phyloP scores from a whole-genome alignment of 2,888 invertebrate genomes.

The Cremastinae sp. region DNA sequence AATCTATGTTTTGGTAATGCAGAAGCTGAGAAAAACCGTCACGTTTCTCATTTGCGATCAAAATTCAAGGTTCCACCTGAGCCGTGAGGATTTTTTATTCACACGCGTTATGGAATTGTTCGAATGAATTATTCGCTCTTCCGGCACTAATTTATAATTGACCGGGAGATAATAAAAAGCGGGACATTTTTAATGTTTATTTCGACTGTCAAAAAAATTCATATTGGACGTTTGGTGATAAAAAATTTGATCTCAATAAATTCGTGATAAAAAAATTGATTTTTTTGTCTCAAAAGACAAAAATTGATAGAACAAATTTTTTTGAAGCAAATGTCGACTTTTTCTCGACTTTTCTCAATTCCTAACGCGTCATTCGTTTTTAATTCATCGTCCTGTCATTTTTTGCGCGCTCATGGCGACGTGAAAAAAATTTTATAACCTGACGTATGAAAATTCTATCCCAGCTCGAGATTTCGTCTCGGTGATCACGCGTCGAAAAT shows the following conservation, averaged over 20 bases:
- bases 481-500: constrained; percentile 28
- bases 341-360: constrained; percentile 36
- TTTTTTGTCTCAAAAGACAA: too few species aligned
- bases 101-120: constrained; percentile 14
- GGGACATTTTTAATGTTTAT: neutral
- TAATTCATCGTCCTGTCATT: constrained; percentile 4
- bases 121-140: constrained; percentile 29
- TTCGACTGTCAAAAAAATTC: constrained; percentile 19
- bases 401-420: constrained; percentile 17
- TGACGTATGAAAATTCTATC: neutral
- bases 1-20: neutral
- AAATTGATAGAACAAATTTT: too few species aligned
- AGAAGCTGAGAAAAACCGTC: constrained; percentile 4
- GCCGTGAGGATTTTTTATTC: neutral
- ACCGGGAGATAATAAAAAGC: constrained; percentile 24
- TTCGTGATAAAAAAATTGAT: neutral
- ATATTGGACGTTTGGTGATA: neutral
- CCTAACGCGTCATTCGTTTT: constrained; percentile 16
- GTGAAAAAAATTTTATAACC: constrained; percentile 1
- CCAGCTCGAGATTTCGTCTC: constrained; percentile 31
- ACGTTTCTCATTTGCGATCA: constrained; percentile 19
- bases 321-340: constrained; percentile 10
- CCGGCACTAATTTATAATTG: constrained; percentile 16
- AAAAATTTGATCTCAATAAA: neutral
- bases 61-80: constrained; percentile 36